These are phyloP conservation scores for Orgyia antiqua DNA, from an alignment of 2,888 invertebrate species.

Conservation along the genomic window DNA sequence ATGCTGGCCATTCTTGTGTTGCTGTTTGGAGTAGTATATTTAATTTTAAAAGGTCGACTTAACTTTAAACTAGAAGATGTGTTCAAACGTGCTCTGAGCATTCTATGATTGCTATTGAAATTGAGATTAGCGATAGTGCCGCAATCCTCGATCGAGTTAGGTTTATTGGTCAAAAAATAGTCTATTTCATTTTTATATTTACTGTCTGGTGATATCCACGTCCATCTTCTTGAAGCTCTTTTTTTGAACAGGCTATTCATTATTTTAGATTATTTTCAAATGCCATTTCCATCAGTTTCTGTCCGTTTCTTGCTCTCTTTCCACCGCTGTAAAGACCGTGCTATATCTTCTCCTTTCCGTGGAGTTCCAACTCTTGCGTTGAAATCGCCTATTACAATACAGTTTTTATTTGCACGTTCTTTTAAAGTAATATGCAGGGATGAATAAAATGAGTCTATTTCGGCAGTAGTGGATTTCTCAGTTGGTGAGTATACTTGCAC, in stretches of 20 bases:
- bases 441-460: too few relatives aligned
- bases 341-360: too few relatives aligned
- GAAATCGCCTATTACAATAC: too few relatives aligned
- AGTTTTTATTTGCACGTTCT: too few relatives aligned
- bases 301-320: background rate
- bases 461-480: too few relatives aligned
- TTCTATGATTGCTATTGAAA: constrained; percentile 19
- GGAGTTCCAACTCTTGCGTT: too few relatives aligned
- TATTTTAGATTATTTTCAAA: constrained; percentile 4
- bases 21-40: background rate
- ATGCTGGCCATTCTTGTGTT: background rate
- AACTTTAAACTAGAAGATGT: background rate
- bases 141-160: constrained; percentile 7
- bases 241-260: constrained; percentile 14
- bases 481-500: too few relatives aligned
- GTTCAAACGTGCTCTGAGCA: constrained; percentile 3
- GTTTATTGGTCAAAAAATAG: constrained; percentile 13
- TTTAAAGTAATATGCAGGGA: too few relatives aligned
- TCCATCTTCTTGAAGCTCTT: constrained; percentile 12
- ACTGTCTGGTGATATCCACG: constrained; percentile 19
- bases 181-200: constrained; percentile 22
- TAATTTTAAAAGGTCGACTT: background rate
- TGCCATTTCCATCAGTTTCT: constrained; percentile 1
- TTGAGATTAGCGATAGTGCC: constrained; percentile 9
- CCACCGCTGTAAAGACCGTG: background rate